Conservation (phyloP, 2,888 invertebrate genomes). For the Gastracanthus pulcherrimus region DNA sequence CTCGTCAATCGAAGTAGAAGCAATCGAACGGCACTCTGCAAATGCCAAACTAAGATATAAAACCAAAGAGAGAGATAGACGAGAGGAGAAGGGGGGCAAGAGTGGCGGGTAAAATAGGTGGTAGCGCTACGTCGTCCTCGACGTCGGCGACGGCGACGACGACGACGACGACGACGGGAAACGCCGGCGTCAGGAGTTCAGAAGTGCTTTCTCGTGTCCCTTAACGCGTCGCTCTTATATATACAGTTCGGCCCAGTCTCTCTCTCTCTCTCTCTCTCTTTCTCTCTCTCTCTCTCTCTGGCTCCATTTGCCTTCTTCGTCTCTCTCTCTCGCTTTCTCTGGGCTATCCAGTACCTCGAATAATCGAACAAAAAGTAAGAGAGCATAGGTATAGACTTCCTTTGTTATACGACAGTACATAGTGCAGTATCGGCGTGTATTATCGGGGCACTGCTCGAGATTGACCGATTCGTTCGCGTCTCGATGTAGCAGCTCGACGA, state of each 20-base stretch:
- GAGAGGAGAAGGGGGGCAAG: slow-evolving; percentile 9
- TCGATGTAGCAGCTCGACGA: too few species aligned
- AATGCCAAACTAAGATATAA: slow-evolving; percentile 9
- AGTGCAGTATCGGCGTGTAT: slow-evolving; percentile 34
- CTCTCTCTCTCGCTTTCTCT: slow-evolving; percentile 45
- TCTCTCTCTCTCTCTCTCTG: slow-evolving; percentile 46
- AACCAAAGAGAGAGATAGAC: background rate
- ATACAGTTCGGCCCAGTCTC: slow-evolving; percentile 62
- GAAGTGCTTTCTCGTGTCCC: slow-evolving; percentile 77
- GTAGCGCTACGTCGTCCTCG: background rate
- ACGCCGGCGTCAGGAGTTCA: slow-evolving; percentile 70
- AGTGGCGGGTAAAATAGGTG: slow-evolving; percentile 36
- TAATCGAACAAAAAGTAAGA: slow-evolving; percentile 70
- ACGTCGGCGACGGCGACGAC: background rate
- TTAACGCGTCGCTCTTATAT: slow-evolving; percentile 69
- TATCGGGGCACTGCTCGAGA: background rate
- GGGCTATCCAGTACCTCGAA: slow-evolving; percentile 62
- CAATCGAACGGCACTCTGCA: background rate
- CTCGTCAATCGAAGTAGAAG: slow-evolving; percentile 18
- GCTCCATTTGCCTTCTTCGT: background rate
- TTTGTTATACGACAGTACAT: background rate
- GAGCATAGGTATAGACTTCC: slow-evolving; percentile 38
- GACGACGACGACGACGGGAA: slow-evolving; percentile 30
- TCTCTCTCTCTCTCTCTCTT: slow-evolving; percentile 43
- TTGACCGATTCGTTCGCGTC: too few species aligned